phyloP scores from a whole-genome alignment of 2,888 invertebrate genomes.

The Synanthedon tipuliformis region DNA sequence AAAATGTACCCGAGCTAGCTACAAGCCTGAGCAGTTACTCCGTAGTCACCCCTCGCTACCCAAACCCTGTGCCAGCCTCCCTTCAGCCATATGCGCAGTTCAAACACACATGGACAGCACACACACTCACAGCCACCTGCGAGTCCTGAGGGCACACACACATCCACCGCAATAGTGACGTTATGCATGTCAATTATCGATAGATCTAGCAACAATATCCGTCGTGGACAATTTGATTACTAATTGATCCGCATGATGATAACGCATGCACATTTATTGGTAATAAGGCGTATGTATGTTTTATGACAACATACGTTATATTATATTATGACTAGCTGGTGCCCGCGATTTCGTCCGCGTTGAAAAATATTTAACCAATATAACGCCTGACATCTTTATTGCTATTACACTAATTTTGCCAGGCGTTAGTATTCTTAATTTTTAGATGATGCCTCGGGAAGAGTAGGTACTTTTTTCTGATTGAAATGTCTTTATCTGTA shows the following conservation, averaged over 20 bases:
- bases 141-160: constrained; percentile 33
- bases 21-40: constrained; percentile 66
- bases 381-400: no score
- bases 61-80: constrained; percentile 15
- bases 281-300: neutral
- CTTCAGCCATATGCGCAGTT: constrained; percentile 3
- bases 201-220: constrained; percentile 15
- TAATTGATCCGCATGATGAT: constrained; percentile 25
- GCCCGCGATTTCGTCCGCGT: no score
- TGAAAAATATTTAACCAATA: no score
- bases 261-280: neutral
- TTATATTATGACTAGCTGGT: no score
- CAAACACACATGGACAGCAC: constrained; percentile 26
- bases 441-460: no score
- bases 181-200: constrained; percentile 42
- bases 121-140: constrained; percentile 29
- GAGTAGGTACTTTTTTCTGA: no score
- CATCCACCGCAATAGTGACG: constrained; percentile 31
- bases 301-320: neutral
- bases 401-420: no score
- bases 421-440: no score
- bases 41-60: constrained; percentile 26
- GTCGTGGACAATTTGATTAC: constrained; percentile 27
- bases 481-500: no score
- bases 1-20: constrained; percentile 67